phyloP scores from a whole-genome alignment of 2,888 invertebrate genomes.

The Napeogenes sylphis region DNA sequence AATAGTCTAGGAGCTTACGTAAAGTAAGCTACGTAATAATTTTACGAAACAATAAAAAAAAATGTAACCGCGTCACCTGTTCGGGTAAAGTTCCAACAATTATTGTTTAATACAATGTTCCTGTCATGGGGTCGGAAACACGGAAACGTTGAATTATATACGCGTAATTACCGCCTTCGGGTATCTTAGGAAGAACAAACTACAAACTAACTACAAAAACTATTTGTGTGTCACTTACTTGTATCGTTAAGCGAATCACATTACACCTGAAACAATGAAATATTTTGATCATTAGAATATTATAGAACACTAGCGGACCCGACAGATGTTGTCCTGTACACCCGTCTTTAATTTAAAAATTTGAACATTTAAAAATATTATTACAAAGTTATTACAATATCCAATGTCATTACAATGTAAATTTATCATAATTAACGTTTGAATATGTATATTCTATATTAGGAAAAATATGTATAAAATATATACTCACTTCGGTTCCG shows the following conservation, averaged over 20 bases:
- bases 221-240: constrained; percentile 38
- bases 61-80: constrained; percentile 1
- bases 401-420: too few relatives aligned
- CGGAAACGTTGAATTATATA: constrained; percentile 34
- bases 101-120: constrained; percentile 16
- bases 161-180: constrained; percentile 34
- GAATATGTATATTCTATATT: too few relatives aligned
- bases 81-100: constrained; percentile 11
- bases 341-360: too few relatives aligned
- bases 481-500: too few relatives aligned
- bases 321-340: too few relatives aligned
- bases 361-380: too few relatives aligned
- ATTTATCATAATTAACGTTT: too few relatives aligned
- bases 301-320: neutral
- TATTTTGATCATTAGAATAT: constrained; percentile 6
- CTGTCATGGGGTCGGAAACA: constrained; percentile 25
- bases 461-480: too few relatives aligned
- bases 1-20: neutral
- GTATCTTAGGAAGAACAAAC: constrained; percentile 18
- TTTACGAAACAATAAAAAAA: constrained; percentile 13
- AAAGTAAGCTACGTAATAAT: neutral
- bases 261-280: constrained; percentile 53
- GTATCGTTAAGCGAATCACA: constrained; percentile 41
- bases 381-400: too few relatives aligned
- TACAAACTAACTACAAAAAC: constrained; percentile 17